Conservation (phyloP, 2,888 invertebrate species). For the Arrhopalites spinosus region DNA sequence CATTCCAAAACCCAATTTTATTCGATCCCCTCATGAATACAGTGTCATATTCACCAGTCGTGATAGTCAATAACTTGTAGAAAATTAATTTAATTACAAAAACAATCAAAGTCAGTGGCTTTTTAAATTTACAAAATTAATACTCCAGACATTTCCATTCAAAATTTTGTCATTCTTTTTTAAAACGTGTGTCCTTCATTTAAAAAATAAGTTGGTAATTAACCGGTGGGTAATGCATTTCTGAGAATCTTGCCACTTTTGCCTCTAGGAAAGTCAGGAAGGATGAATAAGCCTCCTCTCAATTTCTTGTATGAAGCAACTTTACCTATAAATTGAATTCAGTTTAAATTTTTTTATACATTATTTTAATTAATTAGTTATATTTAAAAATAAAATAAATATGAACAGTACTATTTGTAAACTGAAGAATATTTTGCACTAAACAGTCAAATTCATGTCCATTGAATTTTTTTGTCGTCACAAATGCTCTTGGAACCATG, state of each 20-base stretch:
- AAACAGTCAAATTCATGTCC: background rate
- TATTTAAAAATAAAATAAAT: background rate
- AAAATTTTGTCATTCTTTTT: no score
- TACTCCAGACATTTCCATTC: no score
- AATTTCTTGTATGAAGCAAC: slow-evolving; percentile 31
- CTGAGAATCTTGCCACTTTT: slow-evolving; percentile 34
- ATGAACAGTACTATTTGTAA: background rate
- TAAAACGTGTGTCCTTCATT: no score
- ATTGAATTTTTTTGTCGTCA: slow-evolving; percentile 29
- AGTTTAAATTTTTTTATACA: background rate
- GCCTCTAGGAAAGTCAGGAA: slow-evolving; percentile 26
- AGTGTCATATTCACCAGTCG: background rate
- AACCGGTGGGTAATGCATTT: background rate
- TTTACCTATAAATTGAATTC: slow-evolving; percentile 15
- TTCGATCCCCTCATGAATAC: background rate
- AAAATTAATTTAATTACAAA: no score
- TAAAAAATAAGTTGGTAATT: no score
- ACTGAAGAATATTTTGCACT: background rate
- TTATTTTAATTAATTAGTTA: slow-evolving; percentile 6
- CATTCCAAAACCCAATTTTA: slow-evolving; percentile 4
- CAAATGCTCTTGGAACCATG: slow-evolving; percentile 49
- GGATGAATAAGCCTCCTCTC: slow-evolving; percentile 30
- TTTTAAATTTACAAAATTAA: no score
- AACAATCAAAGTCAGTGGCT: no score
- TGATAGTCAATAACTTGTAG: no score